These are phyloP conservation scores for Aegypius monachus DNA, from an alignment of 2,113 vertebrate species.

Conservation along the genomic window DNA sequence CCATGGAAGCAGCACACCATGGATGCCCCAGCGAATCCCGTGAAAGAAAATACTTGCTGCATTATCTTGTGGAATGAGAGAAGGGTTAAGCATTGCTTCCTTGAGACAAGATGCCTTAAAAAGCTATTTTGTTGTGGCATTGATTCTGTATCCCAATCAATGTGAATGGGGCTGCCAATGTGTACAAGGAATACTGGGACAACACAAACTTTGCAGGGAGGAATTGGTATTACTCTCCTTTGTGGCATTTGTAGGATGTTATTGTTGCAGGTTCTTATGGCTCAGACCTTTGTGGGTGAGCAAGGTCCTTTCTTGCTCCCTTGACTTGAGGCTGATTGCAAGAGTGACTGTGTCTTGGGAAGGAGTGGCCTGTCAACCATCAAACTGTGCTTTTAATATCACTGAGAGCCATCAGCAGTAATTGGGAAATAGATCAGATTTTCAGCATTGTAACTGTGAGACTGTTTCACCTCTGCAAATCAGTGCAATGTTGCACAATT, in stretches of 20 bases:
- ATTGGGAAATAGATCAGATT: background rate
- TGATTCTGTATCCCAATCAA: background rate
- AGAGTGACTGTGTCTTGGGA: background rate
- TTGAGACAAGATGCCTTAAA: background rate
- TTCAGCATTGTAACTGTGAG: background rate
- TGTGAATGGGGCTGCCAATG: background rate
- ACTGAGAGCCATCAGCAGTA: background rate
- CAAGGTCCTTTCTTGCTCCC: background rate
- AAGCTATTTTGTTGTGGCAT: background rate
- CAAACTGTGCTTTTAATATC: background rate
- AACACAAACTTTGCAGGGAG: background rate
- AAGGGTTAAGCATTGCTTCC: background rate
- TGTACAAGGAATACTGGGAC: background rate
- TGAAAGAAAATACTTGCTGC: background rate
- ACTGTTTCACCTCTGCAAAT: background rate
- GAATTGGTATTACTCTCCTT: background rate
- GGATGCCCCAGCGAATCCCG: background rate
- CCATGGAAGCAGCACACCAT: background rate
- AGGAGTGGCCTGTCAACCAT: background rate
- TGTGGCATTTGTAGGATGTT: background rate
- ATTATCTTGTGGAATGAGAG: background rate
- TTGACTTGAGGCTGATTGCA: background rate
- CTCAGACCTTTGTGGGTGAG: background rate
- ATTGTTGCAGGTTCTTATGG: background rate
- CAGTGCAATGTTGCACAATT: background rate